Conservation (phyloP, 2,888 invertebrate species). For the Diaprepes abbreviatus region DNA sequence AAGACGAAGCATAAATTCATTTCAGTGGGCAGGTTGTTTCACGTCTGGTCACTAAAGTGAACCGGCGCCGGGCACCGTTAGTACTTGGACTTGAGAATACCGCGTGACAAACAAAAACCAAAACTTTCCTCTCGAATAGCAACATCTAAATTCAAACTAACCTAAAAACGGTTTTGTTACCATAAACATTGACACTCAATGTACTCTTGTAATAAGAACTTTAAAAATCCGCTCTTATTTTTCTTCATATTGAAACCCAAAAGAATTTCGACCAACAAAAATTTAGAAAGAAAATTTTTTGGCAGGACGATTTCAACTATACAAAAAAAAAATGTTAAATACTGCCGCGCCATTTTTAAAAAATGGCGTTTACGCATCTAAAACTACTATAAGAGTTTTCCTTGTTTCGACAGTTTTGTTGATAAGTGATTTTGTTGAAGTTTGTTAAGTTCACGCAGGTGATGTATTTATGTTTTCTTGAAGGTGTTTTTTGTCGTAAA, state of each 20-base stretch:
- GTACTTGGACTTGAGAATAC: too few species aligned
- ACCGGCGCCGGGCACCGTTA: too few species aligned
- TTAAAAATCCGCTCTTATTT: too few species aligned
- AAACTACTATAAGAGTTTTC: conserved; percentile 33
- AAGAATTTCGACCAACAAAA: conserved; percentile 36
- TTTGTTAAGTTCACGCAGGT: conserved; percentile 26
- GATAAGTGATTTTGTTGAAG: conserved; percentile 20
- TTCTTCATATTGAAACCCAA: neutral
- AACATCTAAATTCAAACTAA: too few species aligned
- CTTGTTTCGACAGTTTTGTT: conserved; percentile 20
- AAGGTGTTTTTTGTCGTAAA: neutral
- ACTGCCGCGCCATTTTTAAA: conserved; percentile 49
- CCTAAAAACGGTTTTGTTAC: too few species aligned
- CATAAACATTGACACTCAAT: too few species aligned
- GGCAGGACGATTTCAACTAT: conserved; percentile 21
- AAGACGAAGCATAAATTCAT: too few species aligned
- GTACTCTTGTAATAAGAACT: too few species aligned
- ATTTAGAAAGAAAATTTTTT: conserved; percentile 13
- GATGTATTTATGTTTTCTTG: conserved; percentile 9
- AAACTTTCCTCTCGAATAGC: too few species aligned
- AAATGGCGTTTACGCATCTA: conserved; percentile 43
- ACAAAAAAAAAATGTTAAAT: conserved; percentile 30
- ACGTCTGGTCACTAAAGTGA: too few species aligned
- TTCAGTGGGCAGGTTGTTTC: too few species aligned
- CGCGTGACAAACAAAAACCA: too few species aligned